A percentile compares a stretch with the other conserved stretches of the same genome.
Evolutionary conservation across 2,888 invertebrate species (phyloP).

Genomic region (Platerodrilus igneus): DNA sequence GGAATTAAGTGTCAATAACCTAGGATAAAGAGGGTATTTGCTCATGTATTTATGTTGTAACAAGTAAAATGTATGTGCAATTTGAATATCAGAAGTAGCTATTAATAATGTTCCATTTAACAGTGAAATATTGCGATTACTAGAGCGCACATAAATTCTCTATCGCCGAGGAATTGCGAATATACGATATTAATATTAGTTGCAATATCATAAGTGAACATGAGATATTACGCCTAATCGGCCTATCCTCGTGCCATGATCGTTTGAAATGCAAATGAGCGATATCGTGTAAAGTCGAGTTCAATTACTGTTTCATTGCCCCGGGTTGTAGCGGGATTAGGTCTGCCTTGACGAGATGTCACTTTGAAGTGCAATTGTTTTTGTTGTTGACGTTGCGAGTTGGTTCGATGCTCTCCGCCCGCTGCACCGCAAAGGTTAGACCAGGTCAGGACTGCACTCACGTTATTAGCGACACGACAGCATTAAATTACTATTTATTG

Average conservation of each 20-base stretch:
- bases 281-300: constrained; percentile 26
- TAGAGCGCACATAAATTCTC: no score
- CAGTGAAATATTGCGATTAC: no score
- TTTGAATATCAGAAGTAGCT: no score
- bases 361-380: constrained; percentile 36
- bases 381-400: constrained; percentile 33
- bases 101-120: no score
- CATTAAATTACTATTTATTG: constrained; percentile 34
- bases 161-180: no score
- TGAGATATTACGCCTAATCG: constrained; percentile 8
- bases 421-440: constrained; percentile 30
- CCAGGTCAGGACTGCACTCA: constrained; percentile 35
- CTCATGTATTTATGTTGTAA: no score
- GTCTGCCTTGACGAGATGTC: constrained; percentile 34
- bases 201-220: no score
- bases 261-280: constrained; percentile 31
- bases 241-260: constrained; percentile 14
- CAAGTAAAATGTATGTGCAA: no score
- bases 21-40: no score
- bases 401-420: constrained; percentile 32
- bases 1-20: no score
- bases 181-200: no score
- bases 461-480: constrained; percentile 34
- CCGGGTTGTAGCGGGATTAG: constrained; percentile 31
- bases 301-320: constrained; percentile 36